These are phyloP conservation scores for Chiridota heheva DNA, from an alignment of 35 echinoderm and acorn worm species.

Conservation along the genomic window DNA sequence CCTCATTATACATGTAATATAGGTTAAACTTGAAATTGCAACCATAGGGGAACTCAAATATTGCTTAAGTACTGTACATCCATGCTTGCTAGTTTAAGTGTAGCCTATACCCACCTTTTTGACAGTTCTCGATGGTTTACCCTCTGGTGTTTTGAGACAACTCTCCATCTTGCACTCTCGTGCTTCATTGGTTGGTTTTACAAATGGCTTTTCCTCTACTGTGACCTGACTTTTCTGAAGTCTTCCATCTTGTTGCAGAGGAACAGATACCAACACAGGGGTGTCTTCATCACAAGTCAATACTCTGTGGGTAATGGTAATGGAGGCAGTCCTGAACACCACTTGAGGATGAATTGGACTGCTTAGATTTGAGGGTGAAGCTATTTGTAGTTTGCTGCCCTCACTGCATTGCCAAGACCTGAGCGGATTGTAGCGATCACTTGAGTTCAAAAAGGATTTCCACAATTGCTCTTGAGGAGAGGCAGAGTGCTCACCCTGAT, in stretches of 20 bases:
- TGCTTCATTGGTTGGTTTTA: no score
- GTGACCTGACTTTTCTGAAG: no score
- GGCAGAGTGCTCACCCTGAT: no score
- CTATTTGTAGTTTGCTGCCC: background rate
- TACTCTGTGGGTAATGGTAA: background rate
- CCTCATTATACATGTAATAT: no score
- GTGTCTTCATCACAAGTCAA: background rate
- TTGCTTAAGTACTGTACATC: background rate
- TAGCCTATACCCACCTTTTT: background rate
- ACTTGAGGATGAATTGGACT: background rate
- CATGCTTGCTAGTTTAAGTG: background rate
- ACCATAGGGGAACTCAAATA: background rate
- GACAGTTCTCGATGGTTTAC: background rate
- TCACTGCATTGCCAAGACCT: constrained; percentile 6
- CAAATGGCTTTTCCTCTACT: no score
- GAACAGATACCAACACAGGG: background rate
- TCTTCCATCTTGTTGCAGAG: no score
- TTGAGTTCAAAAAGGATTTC: background rate
- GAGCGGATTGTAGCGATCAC: constrained; percentile 29
- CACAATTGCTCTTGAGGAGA: background rate
- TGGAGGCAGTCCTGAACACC: background rate
- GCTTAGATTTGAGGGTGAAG: background rate
- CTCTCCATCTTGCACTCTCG: no score
- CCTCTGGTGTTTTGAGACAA: background rate
- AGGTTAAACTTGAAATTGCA: no score